A percentile compares a stretch with the other conserved stretches of the same genome.
phyloP scores from a whole-genome alignment of 2,888 invertebrate species.

The Melinopterus prodromus region DNA sequence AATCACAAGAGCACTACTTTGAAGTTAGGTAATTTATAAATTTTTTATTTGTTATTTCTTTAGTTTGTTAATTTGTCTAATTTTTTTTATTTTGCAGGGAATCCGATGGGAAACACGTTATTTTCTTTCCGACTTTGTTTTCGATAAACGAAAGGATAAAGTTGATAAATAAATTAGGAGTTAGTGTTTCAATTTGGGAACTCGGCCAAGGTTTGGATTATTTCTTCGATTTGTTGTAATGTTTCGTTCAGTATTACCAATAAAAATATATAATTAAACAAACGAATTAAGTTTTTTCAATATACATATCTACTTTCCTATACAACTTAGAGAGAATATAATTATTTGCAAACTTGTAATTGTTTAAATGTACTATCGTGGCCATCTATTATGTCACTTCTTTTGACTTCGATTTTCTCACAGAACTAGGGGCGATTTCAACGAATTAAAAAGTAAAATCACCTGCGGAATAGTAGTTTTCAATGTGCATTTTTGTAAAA shows the following conservation, averaged over 20 bases:
- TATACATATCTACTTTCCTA: no score
- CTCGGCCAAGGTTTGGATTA: constrained; percentile 95
- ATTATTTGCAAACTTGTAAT: background rate
- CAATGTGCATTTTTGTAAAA: no score
- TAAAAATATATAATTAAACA: background rate
- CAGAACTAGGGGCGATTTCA: no score
- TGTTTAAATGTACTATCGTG: no score
- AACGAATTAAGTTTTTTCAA: no score
- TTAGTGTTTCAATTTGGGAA: constrained; percentile 94
- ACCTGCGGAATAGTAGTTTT: no score
- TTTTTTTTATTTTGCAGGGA: constrained; percentile 62
- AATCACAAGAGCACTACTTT: constrained; percentile 84
- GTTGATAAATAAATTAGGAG: constrained; percentile 79
- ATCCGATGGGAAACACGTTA: constrained; percentile 73
- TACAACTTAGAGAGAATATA: background rate
- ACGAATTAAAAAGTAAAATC: no score
- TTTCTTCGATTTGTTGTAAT: constrained; percentile 87
- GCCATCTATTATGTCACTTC: no score
- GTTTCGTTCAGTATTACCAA: background rate
- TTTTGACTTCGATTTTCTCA: no score
- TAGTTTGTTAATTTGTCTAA: background rate
- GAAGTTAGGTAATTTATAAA: constrained; percentile 77
- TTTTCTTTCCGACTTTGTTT: constrained; percentile 90
- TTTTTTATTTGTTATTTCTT: constrained; percentile 24
- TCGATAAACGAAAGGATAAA: constrained; percentile 84